Base-by-base conservation (phyloP, 2,113 vertebrate species). In the Clarias gariepinus region DNA sequence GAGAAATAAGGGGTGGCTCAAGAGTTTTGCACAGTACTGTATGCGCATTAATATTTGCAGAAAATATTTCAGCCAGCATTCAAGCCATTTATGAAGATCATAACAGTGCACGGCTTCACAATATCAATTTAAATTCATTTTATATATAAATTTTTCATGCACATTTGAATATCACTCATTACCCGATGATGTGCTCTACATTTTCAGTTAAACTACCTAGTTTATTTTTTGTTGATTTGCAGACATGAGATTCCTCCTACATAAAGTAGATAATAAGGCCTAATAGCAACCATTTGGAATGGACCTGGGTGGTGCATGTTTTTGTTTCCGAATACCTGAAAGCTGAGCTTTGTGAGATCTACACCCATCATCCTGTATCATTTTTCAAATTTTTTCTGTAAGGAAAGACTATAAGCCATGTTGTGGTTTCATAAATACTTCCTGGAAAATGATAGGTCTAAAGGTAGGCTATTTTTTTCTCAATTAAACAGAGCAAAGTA, bases 231-330 rank as follows among this genome's bases (percentile, higher is more conserved):
- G n/a, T 57, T 78, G 15, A 57, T 78, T 11, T 78, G 52, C 7
- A 28, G 18, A 10, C 21, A 9, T 80, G 77, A 28, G 77, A 80
- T 33, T 58, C 10, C 19, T 60, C n/a, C 16, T 9, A 80, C 18
- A 80, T 21, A 33, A 58, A 76, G 23, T 76, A 23, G 25, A 76
- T 53, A 76, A 47, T 76, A 52, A 53, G 23, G 23, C 23, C 11
- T 76, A 53, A 76, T n/a, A 76, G 73, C 47, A 76, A 16, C 23
- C 2, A 5, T 52, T n/a, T 12, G 3, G 69, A 47, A 15, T 76
- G 41, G n/a, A 58, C 53, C 52, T 74, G 84, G 73, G 74, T 61
- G 83, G 69, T 74, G 69, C 30, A n/a, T 84, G 30, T 84, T 74
- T 83, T 74, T 83, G 21, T 13, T 73, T 47, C 23, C 21, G 41